phyloP scores from a whole-genome alignment of 2,888 invertebrate genomes.

The Nymphalis c-album region DNA sequence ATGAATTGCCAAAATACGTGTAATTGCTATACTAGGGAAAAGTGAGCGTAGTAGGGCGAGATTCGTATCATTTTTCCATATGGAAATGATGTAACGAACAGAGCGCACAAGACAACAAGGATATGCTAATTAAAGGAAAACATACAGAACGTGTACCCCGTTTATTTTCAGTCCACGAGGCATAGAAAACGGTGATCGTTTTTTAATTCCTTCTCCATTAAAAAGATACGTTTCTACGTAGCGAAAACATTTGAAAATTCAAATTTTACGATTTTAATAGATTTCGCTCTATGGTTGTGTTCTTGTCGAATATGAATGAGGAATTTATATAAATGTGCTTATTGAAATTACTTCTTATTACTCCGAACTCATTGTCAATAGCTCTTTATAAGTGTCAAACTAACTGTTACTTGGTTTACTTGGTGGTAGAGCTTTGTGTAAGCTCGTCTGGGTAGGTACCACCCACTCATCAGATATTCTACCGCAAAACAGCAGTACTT shows the following conservation, averaged over 20 bases:
- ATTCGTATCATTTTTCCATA: slow-evolving; percentile 79
- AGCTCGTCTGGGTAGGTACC: too few relatives aligned
- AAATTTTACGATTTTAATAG: neutral
- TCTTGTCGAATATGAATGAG: too few relatives aligned
- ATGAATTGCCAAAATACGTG: slow-evolving; percentile 7
- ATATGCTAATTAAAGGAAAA: slow-evolving; percentile 81
- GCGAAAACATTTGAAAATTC: neutral
- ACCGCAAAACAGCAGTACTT: too few relatives aligned
- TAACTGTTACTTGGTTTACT: too few relatives aligned
- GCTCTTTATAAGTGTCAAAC: too few relatives aligned
- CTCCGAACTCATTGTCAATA: too few relatives aligned
- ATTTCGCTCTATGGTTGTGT: too few relatives aligned
- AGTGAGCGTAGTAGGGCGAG: slow-evolving; percentile 53
- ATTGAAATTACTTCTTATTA: too few relatives aligned
- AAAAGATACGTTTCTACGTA: slow-evolving; percentile 13
- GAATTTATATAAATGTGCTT: too few relatives aligned
- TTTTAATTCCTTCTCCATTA: slow-evolving; percentile 44
- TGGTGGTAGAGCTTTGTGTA: too few relatives aligned
- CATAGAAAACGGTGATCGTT: slow-evolving; percentile 51
- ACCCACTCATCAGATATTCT: too few relatives aligned
- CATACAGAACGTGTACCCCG: slow-evolving; percentile 63
- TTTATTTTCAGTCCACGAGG: slow-evolving; percentile 71
- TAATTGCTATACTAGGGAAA: slow-evolving; percentile 27
- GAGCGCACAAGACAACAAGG: slow-evolving; percentile 76
- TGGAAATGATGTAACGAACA: slow-evolving; percentile 76